These are phyloP conservation scores for Aurelia sp. DNA, from an alignment of 30 jellyfish, hydroid and myxozoan species.

Conservation along the genomic window DNA sequence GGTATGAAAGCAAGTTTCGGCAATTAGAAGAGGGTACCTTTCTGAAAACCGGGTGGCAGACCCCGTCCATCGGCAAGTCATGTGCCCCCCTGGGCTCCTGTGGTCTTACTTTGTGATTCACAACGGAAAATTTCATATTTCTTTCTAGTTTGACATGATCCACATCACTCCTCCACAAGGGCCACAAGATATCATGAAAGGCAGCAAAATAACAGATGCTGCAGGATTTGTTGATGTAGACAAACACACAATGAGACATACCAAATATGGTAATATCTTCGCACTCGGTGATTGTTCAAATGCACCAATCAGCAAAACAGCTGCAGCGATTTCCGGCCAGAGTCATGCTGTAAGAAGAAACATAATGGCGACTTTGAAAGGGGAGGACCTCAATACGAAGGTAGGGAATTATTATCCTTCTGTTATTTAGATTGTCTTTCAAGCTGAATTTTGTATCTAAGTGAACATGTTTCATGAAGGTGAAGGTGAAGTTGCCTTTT, in stretches of 20 bases:
- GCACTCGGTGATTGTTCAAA: slow-evolving; percentile 91
- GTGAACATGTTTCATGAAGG: too few species aligned
- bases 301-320: slow-evolving; percentile 92
- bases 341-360: slow-evolving; percentile 72
- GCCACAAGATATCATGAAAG: slow-evolving; percentile 74
- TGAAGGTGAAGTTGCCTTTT: too few species aligned
- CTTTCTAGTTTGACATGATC: slow-evolving; percentile 82
- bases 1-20: too few species aligned
- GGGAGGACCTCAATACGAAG: slow-evolving; percentile 62
- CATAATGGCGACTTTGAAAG: slow-evolving; percentile 61
- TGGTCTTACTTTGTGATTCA: background rate
- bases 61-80: too few species aligned
- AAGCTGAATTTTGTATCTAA: too few species aligned
- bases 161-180: slow-evolving; percentile 99
- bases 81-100: too few species aligned
- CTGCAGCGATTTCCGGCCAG: slow-evolving; percentile 94
- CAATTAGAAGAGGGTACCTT: too few species aligned
- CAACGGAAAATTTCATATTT: too few species aligned
- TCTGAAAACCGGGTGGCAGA: too few species aligned
- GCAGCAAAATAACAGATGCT: slow-evolving; percentile 75
- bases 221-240: slow-evolving; percentile 89
- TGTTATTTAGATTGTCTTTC: background rate
- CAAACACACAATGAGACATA: slow-evolving; percentile 77
- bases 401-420: slow-evolving; percentile 19
- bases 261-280: slow-evolving; percentile 65